Base-by-base conservation (phyloP, 2,888 invertebrate species). In the Philereme transversata region DNA sequence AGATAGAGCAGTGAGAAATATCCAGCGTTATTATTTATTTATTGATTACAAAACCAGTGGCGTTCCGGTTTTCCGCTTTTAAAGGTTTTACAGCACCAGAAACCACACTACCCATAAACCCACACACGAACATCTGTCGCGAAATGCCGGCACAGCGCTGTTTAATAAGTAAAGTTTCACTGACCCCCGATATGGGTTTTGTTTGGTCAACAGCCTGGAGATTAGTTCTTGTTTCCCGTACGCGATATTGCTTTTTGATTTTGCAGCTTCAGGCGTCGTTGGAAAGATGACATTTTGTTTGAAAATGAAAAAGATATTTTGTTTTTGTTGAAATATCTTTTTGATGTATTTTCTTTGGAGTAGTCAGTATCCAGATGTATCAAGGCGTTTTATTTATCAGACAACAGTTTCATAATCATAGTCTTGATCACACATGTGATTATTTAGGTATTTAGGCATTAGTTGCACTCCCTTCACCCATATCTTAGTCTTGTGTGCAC, bases 231-330 rank as follows among this genome's bases (percentile, higher is more conserved):
- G 54, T 46, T 62, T 47, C 44, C 43, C 44, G 41, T 50, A 33
- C 10, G 50, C 63, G 46, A 57, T 59, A 63, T 63, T 63, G 56
- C 55, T 59, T 63, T 62, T 57, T 35, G 49, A 56, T 59, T 56
- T 58, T 36, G 48, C 51, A 44, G 51, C 44, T 44, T 44, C 51
- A 43, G 38, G 46, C 51, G 40, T 45, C 41, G 53, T 56, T 51
- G 11, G 52, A 44, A 57, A 50, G 45, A 61, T 57, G 52, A 34
- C 38, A 56, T 61, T 11, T 60, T 49, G 10, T 3, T 22, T 22
- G 22, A 22, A 22, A 22, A 22, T 22, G 22, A 22, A 22, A 22
- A 22, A 22, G 43, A 40, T 34, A 51, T 46, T 51, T 51, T 47
- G 51, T 47, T 43, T 51, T n/a, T n/a, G n/a, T n/a, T 51, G 57